Evolutionary conservation across 2,888 invertebrate genomes (phyloP), one percentile per base, ranked within the genome.

Genomic region (Drosophila borborema): DNA sequence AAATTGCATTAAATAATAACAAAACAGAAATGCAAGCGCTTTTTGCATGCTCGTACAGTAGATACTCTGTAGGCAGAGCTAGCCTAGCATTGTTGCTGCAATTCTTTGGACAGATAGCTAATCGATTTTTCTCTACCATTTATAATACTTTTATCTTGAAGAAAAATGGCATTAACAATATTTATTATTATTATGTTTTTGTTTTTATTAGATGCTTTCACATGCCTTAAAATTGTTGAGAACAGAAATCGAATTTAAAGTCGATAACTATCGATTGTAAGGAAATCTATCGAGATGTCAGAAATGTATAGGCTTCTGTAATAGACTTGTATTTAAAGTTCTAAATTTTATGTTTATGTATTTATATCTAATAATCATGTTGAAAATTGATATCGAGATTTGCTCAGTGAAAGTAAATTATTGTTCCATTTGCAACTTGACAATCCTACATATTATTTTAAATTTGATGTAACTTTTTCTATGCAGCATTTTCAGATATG

Each of bases 1-100:
- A 61, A 87, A 85, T 82, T 80, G 69, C 85, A 87, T 83, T 85
- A 80, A 70, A 85, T 28, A 41, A 82, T 75, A 72, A 72, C 64
- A 63, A 55, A 56, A 72, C 49, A 14, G 54, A 6, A 40, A 28
- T 23, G 7, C 6, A 0, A 38, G 20, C 8, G 8, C 3, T 4
- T 8, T 14, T 8, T n/a, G 18, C 0, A 10, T 3, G 38, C 4
- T 1, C 8, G 16, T 12, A 3, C 5, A 7, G 16, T 2, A 7
- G 38, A 49, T 60, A 41, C 60, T 31, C 40, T 16, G 7, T 31
- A 31, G 16, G 2, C 40, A 34, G 16, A 20, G 16, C 16, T 20
- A 3, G 5, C n/a, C n/a, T n/a, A n/a, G 1, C n/a, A 31, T 31
- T 31, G 23, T 18, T 14, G 10, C 16, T 16, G 10, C 14, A 16